These are phyloP conservation scores for Tetranychus truncatus DNA, from an alignment of 2,888 invertebrate genomes.

Conservation along the genomic window DNA sequence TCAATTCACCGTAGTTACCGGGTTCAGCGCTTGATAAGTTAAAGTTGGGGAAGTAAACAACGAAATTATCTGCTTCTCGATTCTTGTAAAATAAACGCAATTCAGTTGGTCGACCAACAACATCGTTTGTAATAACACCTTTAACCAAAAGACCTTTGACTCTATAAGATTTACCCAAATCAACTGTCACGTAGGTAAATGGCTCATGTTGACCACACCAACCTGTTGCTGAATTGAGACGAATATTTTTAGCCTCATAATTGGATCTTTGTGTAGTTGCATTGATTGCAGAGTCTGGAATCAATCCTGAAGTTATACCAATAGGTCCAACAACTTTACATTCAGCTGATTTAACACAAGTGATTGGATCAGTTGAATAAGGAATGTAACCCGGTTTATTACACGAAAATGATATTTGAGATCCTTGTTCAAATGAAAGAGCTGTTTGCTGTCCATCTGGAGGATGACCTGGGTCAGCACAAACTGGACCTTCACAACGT, in stretches of 20 bases:
- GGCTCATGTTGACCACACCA: slow-evolving; percentile 85
- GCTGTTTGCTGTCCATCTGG: slow-evolving; percentile 73
- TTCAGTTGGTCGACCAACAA: slow-evolving; percentile 85
- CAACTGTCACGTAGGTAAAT: slow-evolving; percentile 85
- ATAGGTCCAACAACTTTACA: slow-evolving; percentile 78
- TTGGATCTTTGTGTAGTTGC: slow-evolving; percentile 62
- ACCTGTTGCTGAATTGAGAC: slow-evolving; percentile 76
- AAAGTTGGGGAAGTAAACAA: slow-evolving; percentile 90
- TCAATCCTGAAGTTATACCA: slow-evolving; percentile 71
- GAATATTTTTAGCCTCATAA: slow-evolving; percentile 44
- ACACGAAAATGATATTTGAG: slow-evolving; percentile 75
- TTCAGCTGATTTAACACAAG: slow-evolving; percentile 70
- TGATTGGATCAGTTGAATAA: slow-evolving; percentile 72
- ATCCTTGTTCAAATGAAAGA: slow-evolving; percentile 46
- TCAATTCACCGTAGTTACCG: slow-evolving; percentile 87
- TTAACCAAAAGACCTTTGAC: slow-evolving; percentile 70
- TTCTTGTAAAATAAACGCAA: slow-evolving; percentile 92
- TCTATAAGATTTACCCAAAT: slow-evolving; percentile 74
- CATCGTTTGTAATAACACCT: slow-evolving; percentile 82
- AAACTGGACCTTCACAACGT: slow-evolving; percentile 86
- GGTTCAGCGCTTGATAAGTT: slow-evolving; percentile 83
- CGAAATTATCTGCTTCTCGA: slow-evolving; percentile 77
- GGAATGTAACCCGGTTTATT: slow-evolving; percentile 76
- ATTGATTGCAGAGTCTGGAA: slow-evolving; percentile 85
- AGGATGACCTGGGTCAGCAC: slow-evolving; percentile 83